These are phyloP conservation scores for Mesocricetus auratus DNA, from an alignment of 2,113 vertebrate genomes.

Conservation along the genomic window DNA sequence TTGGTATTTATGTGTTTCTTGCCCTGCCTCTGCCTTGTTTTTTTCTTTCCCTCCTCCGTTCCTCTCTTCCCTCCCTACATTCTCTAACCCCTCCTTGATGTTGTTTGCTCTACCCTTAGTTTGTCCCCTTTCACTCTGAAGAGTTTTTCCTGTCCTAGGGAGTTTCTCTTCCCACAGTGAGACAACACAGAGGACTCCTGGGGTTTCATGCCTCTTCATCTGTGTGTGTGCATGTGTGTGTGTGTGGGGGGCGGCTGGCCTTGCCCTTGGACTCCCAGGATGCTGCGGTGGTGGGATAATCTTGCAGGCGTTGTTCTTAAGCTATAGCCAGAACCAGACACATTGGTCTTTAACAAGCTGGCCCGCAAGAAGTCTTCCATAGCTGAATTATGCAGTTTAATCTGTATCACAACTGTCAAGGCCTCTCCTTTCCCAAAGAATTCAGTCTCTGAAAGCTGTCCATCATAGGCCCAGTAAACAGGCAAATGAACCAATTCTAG, in stretches of 20 bases:
- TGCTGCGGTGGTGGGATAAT: not conserved
- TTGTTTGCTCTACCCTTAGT: not conserved
- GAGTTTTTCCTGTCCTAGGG: not conserved
- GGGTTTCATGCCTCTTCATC: not conserved
- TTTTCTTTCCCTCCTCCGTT: accelerated
- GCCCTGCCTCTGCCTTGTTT: too few relatives aligned
- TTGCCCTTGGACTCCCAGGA: not conserved
- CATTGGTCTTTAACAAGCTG: not conserved
- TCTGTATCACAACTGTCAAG: not conserved
- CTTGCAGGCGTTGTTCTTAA: not conserved
- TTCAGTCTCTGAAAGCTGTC: not conserved
- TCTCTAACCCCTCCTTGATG: not conserved
- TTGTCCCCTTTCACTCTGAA: not conserved
- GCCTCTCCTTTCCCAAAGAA: not conserved
- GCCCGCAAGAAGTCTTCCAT: not conserved
- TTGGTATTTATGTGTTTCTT: not conserved
- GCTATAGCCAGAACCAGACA: not conserved
- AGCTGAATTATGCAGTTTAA: not conserved
- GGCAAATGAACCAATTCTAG: not conserved
- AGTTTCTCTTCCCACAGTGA: not conserved
- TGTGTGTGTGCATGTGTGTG: too few relatives aligned
- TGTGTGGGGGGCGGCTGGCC: not conserved
- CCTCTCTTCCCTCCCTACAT: accelerated
- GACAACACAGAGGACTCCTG: not conserved
- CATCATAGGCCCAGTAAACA: not conserved